phyloP scores from a whole-genome alignment of 2,113 vertebrate species.

The Peromyscus leucopus region DNA sequence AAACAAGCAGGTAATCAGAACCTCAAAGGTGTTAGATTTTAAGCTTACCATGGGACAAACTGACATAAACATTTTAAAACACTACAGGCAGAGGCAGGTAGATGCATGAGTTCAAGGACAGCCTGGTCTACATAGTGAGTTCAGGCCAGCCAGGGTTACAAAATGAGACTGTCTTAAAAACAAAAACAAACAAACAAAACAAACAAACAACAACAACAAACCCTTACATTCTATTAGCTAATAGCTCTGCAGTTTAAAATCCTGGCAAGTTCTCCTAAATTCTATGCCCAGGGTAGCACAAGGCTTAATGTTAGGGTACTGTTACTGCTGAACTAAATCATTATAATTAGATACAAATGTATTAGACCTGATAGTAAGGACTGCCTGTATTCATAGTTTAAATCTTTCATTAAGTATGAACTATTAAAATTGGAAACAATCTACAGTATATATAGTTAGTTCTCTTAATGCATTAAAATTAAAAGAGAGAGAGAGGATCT shows the following conservation, averaged over 20 bases:
- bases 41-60: slow-evolving; percentile 18
- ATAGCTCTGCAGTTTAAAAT: slow-evolving; percentile 39
- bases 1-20: background rate
- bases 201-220: background rate
- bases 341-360: background rate
- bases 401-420: slow-evolving; percentile 39
- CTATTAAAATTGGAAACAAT: slow-evolving; percentile 36
- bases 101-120: background rate
- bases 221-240: slow-evolving; percentile 2
- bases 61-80: background rate
- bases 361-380: background rate
- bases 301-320: background rate
- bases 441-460: background rate
- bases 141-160: background rate
- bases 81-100: background rate
- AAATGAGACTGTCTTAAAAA: background rate
- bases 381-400: background rate
- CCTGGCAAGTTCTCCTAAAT: background rate
- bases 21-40: background rate
- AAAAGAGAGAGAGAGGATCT: background rate
- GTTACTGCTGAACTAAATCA: background rate
- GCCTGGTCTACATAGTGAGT: background rate
- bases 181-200: background rate
- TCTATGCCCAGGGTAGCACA: background rate
- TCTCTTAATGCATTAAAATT: background rate